Percentiles rank a stretch among this genome's conserved stretches.
phyloP scores from a whole-genome alignment of 2,113 vertebrate species.

The Zapus hudsonius region DNA sequence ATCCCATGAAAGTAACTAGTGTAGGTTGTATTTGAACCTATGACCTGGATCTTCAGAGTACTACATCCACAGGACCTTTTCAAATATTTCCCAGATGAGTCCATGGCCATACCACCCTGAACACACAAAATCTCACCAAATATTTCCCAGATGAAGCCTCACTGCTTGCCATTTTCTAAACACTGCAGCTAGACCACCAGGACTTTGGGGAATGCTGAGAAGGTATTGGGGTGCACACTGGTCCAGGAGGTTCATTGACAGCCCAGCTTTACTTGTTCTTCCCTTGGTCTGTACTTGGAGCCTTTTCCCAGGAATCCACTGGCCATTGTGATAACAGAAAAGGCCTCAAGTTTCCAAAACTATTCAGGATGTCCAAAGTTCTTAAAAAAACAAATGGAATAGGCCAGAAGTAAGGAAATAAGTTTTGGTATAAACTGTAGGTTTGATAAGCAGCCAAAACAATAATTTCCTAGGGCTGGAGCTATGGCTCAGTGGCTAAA shows the following conservation, averaged over 20 bases:
- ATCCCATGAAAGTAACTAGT: not conserved
- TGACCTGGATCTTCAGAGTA: not conserved
- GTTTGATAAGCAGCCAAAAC: constrained; percentile 56
- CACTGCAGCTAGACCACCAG: not conserved
- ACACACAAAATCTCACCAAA: too few species aligned
- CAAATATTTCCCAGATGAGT: not conserved
- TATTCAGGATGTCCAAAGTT: constrained; percentile 38
- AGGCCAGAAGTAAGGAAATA: constrained; percentile 30
- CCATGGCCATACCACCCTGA: too few species aligned
- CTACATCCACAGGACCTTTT: not conserved
- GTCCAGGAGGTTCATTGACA: not conserved
- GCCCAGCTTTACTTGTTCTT: constrained; percentile 44
- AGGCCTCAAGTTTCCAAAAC: constrained; percentile 45
- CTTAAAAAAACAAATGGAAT: constrained; percentile 52
- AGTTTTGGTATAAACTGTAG: constrained; percentile 49
- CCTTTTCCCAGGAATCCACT: constrained; percentile 45
- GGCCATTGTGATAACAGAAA: constrained; percentile 15
- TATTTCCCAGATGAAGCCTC: not conserved
- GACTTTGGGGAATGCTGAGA: constrained; percentile 43
- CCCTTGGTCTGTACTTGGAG: constrained; percentile 40
- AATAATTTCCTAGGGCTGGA: too few species aligned
- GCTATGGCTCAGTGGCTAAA: too few species aligned
- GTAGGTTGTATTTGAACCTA: constrained; percentile 23
- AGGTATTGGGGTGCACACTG: not conserved
- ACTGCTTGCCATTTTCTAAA: constrained; percentile 44